Evolutionary conservation across 1,140 invertebrate genomes (phyloP).

Genomic region (Papilio glaucus): DNA sequence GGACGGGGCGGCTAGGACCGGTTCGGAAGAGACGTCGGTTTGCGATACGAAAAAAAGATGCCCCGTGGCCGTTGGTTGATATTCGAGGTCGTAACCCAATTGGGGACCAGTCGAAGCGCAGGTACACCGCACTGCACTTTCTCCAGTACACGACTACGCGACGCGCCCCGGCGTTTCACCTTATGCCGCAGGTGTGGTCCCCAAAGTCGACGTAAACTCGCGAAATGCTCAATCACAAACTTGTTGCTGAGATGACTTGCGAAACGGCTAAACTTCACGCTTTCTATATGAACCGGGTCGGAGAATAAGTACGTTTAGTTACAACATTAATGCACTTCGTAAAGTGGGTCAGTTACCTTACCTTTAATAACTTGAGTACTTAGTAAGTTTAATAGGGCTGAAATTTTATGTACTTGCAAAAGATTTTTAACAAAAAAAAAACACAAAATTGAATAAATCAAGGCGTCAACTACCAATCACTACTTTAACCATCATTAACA

Average conservation of each 20-base stretch:
- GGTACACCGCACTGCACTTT: constrained; percentile 77
- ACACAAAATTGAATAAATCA: no score
- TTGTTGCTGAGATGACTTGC: neutral
- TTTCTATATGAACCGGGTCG: neutral
- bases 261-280: neutral
- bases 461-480: no score
- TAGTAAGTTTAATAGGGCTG: neutral
- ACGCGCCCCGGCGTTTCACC: constrained; percentile 72
- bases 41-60: constrained; percentile 69
- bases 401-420: neutral
- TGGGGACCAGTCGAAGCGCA: constrained; percentile 65
- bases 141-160: constrained; percentile 62
- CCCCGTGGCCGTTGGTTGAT: constrained; percentile 58
- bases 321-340: neutral
- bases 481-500: no score
- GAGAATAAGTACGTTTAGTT: neutral
- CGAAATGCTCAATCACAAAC: constrained; percentile 12
- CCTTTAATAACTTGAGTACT: constrained; percentile 4
- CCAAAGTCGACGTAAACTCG: constrained; percentile 2
- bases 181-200: constrained; percentile 56
- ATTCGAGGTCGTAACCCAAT: constrained; percentile 80
- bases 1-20: constrained; percentile 56
- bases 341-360: constrained; percentile 21
- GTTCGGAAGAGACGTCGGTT: constrained; percentile 63
- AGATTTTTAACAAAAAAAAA: no score